A percentile compares a stretch with the other conserved stretches of the same genome.
Evolutionary conservation across 1,140 invertebrate genomes (phyloP).

Genomic region (Penaeus vannamei): DNA sequence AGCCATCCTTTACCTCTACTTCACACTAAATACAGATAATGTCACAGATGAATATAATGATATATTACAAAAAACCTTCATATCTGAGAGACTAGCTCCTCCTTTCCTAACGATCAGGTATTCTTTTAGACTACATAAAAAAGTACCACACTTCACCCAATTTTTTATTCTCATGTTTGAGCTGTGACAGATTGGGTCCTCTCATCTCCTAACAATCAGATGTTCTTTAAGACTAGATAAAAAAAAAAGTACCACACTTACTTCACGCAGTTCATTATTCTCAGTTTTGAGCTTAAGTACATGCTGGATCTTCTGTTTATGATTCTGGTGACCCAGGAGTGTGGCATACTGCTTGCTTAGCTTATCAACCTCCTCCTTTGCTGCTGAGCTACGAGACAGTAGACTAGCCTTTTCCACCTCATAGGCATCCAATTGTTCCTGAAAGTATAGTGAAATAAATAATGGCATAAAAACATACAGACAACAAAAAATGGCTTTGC

Average conservation of each 20-base stretch:
- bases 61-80: no score
- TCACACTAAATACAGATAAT: no score
- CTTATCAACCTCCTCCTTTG: slow-evolving; percentile 74
- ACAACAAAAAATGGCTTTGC: no score
- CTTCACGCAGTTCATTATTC: slow-evolving; percentile 74
- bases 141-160: no score
- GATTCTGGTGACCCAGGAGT: slow-evolving; percentile 79
- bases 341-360: slow-evolving; percentile 77
- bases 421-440: slow-evolving; percentile 73
- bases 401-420: slow-evolving; percentile 72
- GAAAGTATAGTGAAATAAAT: neutral
- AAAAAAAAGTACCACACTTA: slow-evolving; percentile 30
- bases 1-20: no score
- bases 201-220: neutral
- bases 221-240: neutral
- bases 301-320: slow-evolving; percentile 80
- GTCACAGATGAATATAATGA: no score
- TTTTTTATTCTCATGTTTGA: no score
- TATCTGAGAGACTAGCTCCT: neutral
- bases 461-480: slow-evolving; percentile 54
- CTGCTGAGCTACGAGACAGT: slow-evolving; percentile 69
- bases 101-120: neutral
- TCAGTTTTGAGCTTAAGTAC: slow-evolving; percentile 78
- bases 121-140: neutral
- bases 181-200: neutral